phyloP scores from a whole-genome alignment of 2,797 vertebrate genomes.

The Danio kyathit region DNA sequence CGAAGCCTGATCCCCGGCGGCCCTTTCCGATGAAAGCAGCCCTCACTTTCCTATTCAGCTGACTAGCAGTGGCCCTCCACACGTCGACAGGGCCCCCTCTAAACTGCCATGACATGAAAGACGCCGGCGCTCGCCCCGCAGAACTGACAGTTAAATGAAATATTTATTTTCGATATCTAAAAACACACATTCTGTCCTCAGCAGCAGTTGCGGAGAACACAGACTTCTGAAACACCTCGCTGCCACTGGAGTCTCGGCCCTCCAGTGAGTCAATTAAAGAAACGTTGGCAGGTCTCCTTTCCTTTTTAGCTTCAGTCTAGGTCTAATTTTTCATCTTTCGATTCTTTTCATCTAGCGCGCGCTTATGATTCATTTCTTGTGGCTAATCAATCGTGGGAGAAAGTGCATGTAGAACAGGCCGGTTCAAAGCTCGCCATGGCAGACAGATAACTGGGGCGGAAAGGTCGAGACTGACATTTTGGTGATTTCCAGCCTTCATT shows the following conservation, averaged over 20 bases:
- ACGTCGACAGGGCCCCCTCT: slow-evolving; percentile 70
- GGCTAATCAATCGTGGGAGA: slow-evolving; percentile 59
- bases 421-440: slow-evolving; percentile 29
- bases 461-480: slow-evolving; percentile 26
- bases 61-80: slow-evolving; percentile 70
- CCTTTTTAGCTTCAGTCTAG: slow-evolving; percentile 72
- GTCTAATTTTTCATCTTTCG: slow-evolving; percentile 75
- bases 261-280: slow-evolving; percentile 85
- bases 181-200: slow-evolving; percentile 84
- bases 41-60: slow-evolving; percentile 25
- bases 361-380: slow-evolving; percentile 54
- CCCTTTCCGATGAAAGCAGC: slow-evolving; percentile 60
- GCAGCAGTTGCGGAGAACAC: slow-evolving; percentile 78
- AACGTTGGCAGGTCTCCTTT: slow-evolving; percentile 71
- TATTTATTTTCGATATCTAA: slow-evolving; percentile 85
- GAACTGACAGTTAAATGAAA: slow-evolving; percentile 83
- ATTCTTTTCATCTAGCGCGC: slow-evolving; percentile 72
- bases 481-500: slow-evolving; percentile 37
- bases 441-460: slow-evolving; percentile 22
- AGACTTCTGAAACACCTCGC: slow-evolving; percentile 80
- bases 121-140: slow-evolving; percentile 67
- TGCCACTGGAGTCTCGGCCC: slow-evolving; percentile 70
- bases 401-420: slow-evolving; percentile 60
- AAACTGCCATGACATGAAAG: slow-evolving; percentile 78
- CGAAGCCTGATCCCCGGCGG: slow-evolving; percentile 63